These are phyloP conservation scores for Oceanodroma leucorhoa DNA, from an alignment of 2,797 vertebrate species.

Conservation along the genomic window DNA sequence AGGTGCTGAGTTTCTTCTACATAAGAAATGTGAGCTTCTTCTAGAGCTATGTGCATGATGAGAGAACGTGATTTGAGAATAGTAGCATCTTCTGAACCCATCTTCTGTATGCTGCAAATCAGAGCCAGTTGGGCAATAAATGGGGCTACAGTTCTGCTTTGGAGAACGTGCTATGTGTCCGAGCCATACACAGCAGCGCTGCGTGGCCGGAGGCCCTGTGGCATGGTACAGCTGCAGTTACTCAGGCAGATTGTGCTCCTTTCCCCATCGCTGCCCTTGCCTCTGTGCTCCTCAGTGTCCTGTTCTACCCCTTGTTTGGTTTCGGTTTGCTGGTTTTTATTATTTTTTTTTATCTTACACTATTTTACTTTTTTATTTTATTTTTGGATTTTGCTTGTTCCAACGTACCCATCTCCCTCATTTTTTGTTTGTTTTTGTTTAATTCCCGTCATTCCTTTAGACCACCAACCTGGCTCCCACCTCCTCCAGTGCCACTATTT, in stretches of 20 bases:
- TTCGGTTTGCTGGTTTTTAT: conserved; percentile 30
- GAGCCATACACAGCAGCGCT: background rate
- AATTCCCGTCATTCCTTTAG: conserved; percentile 89
- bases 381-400: conserved; percentile 53
- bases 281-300: background rate
- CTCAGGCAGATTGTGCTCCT: background rate
- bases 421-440: conserved; percentile 84
- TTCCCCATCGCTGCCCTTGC: background rate
- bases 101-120: background rate
- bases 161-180: background rate
- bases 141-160: background rate
- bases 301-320: background rate
- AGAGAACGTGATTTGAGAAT: background rate
- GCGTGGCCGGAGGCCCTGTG: accelerated
- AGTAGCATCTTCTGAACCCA: background rate
- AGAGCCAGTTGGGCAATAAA: background rate
- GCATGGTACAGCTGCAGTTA: background rate
- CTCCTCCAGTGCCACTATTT: conserved; percentile 95
- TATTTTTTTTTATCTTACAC: conserved; percentile 5
- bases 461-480: conserved; percentile 92
- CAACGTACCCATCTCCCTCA: conserved; percentile 73
- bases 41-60: background rate
- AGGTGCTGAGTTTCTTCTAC: background rate
- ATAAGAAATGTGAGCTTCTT: background rate
- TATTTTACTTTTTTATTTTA: conserved; percentile 46